These are phyloP conservation scores for Zoanthus gigantus DNA, from an alignment of 92 coral and sea anemone species.

Conservation along the genomic window DNA sequence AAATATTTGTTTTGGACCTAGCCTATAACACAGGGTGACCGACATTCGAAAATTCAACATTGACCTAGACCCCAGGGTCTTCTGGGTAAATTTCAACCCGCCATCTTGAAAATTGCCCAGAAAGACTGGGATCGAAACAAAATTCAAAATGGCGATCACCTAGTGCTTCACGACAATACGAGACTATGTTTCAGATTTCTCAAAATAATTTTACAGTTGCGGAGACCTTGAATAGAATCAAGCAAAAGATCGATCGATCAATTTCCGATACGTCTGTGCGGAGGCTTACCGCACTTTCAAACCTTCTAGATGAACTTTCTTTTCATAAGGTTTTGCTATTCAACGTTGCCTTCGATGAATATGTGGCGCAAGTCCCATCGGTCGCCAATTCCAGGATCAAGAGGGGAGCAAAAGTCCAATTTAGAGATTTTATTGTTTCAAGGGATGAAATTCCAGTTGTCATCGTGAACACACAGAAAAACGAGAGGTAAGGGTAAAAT, in stretches of 20 bases:
- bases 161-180: neutral
- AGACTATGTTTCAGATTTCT: constrained; percentile 7
- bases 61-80: no score
- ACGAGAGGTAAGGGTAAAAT: no score
- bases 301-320: constrained; percentile 47
- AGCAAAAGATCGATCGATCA: constrained; percentile 22
- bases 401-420: constrained; percentile 8
- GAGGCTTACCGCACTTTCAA: constrained; percentile 31
- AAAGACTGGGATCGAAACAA: neutral
- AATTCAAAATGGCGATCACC: constrained; percentile 7
- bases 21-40: neutral
- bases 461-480: neutral
- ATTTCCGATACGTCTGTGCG: neutral
- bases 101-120: neutral
- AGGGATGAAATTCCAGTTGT: constrained; percentile 24
- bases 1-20: neutral
- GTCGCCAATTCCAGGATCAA: neutral
- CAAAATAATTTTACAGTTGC: constrained; percentile 30
- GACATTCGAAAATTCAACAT: no score
- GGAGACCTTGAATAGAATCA: neutral
- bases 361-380: constrained; percentile 13
- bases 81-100: no score
- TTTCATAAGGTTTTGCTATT: constrained; percentile 20
- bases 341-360: constrained; percentile 25
- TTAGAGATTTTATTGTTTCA: constrained; percentile 17